Base-by-base conservation (phyloP, 2,888 invertebrate species). In the Abrostola triplasia region DNA sequence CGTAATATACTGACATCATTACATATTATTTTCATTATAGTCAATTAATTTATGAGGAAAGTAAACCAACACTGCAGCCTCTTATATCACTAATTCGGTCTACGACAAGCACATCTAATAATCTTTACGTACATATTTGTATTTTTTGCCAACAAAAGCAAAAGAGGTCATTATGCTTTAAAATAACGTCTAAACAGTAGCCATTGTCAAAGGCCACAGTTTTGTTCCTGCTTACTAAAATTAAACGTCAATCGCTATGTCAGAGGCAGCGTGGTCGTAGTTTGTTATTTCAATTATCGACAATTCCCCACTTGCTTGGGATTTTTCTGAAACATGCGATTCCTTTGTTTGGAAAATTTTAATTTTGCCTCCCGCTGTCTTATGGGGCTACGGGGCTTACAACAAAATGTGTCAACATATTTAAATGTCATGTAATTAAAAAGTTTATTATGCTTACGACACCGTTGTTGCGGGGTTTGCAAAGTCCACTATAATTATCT, bases 261-360 rank as follows among this genome's bases (percentile, higher is more conserved):
- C 93, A 88, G 74, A 74, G 70, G 77, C 93, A 92, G 90, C 64
- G 73, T 80, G 56, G 79, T 73, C 79, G 83, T 85, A 88, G 88
- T 90, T 92, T 89, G 90, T 91, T 91, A 86, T 91, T 92, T 90
- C 90, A 92, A 92, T 93, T 92, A 93, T 88, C 90, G 89, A 86
- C 85, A 84, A 86, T 81, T 85, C 84, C 77, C 74, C 81, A 80
- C 79, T 86, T 83, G 84, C 83, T 87, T 78, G 81, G 79, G 81
- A 86, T 88, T 90, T 47, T 92, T 90, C 87, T 90, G 87, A 86
- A 89, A 85, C 82, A 83, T 79, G 73, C 76, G 70, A 81, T 60
- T 47, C 84, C 84, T 84, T 88, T 89, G 85, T 86, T 69, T 55
- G 42, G 63, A 64, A 69, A 63, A 57, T 73, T 80, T 81, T 76